phyloP scores from a whole-genome alignment of 1,140 invertebrate genomes.

The Drosophila kepulauana region DNA sequence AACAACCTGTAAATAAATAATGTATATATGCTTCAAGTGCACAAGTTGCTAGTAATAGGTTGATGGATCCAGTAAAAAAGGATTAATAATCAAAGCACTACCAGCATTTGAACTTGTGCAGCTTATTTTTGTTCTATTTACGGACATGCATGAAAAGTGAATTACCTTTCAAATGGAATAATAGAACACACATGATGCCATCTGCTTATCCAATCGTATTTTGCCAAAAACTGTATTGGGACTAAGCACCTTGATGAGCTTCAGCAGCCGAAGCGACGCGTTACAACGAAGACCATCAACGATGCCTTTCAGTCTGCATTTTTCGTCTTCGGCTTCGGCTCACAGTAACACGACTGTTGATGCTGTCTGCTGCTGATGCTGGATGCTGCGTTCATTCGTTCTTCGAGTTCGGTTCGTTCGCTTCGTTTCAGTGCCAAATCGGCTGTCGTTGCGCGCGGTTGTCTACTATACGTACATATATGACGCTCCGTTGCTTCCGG shows the following conservation, averaged over 20 bases:
- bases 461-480: background rate
- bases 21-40: background rate
- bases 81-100: slow-evolving; percentile 8
- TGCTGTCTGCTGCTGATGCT: slow-evolving; percentile 10
- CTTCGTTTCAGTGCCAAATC: slow-evolving; percentile 61
- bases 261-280: slow-evolving; percentile 41
- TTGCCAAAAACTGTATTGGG: slow-evolving; percentile 47
- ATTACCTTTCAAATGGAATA: slow-evolving; percentile 46
- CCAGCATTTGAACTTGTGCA: slow-evolving; percentile 9
- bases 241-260: slow-evolving; percentile 32
- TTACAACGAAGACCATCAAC: slow-evolving; percentile 30
- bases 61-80: slow-evolving; percentile 2
- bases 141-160: slow-evolving; percentile 24
- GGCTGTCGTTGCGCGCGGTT: slow-evolving; percentile 52
- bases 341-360: background rate
- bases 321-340: slow-evolving; percentile 25
- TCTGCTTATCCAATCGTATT: slow-evolving; percentile 48
- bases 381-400: slow-evolving; percentile 12
- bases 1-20: too few species aligned
- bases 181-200: slow-evolving; percentile 46
- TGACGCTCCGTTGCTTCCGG: slow-evolving; percentile 6
- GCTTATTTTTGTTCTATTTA: slow-evolving; percentile 10
- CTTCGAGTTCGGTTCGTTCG: background rate
- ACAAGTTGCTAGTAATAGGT: background rate
- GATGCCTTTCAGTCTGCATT: slow-evolving; percentile 40